Evolutionary conservation across 35 echinoderm and acorn worm genomes (phyloP).

Genomic region (Chiridota heheva): DNA sequence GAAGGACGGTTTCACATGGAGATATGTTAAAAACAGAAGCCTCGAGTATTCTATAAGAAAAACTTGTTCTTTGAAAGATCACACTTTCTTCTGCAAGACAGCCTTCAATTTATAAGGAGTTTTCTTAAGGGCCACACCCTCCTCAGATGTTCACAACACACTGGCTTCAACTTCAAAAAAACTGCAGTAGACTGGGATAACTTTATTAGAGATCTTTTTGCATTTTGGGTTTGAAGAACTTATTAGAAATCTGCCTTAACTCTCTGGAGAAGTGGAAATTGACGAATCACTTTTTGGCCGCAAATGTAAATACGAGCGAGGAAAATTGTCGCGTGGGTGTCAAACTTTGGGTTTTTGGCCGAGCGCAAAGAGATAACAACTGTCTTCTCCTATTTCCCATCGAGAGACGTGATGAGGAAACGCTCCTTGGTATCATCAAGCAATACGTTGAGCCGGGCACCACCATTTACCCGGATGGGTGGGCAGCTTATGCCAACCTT

Average conservation of each 20-base stretch:
- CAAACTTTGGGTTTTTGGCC: background rate
- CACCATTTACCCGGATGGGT: conserved; percentile 13
- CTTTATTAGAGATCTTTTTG: conserved; percentile 4
- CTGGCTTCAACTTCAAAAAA: background rate
- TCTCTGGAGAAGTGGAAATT: background rate
- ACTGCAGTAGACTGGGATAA: conserved; percentile 23
- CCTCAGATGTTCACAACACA: background rate
- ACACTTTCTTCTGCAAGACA: background rate
- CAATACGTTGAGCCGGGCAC: conserved; percentile 10
- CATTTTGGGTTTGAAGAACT: too few species aligned
- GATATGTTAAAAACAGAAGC: too few species aligned
- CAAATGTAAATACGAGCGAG: background rate
- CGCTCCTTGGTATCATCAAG: conserved; percentile 9
- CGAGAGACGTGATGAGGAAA: background rate
- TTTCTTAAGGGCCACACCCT: background rate
- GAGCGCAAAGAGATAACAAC: background rate
- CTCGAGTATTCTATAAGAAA: too few species aligned
- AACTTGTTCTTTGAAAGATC: too few species aligned
- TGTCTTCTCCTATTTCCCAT: conserved; percentile 1
- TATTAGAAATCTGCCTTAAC: too few species aligned
- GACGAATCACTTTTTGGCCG: conserved; percentile 22
- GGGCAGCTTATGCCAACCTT: background rate
- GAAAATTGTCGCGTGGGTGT: background rate
- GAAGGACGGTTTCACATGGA: too few species aligned
- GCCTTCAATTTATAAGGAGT: background rate